These are phyloP conservation scores for Gandaritis pyraliata DNA, from an alignment of 2,888 invertebrate species.

Conservation along the genomic window DNA sequence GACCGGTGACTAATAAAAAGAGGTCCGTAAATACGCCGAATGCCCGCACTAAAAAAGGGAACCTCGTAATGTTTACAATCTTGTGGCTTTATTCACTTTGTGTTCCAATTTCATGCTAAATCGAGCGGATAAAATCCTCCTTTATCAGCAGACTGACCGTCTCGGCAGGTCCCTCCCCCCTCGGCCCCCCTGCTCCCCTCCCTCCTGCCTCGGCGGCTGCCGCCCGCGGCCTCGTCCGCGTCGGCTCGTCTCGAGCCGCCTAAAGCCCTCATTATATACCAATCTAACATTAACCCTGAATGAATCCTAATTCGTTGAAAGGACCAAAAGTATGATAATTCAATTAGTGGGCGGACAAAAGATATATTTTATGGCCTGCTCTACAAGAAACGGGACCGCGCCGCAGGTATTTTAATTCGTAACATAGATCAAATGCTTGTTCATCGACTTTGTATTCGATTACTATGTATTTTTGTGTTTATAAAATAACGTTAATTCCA, in stretches of 20 bases:
- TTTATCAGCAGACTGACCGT: slow-evolving; percentile 82
- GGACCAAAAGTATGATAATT: slow-evolving; percentile 69
- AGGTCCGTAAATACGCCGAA: slow-evolving; percentile 80
- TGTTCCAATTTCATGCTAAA: slow-evolving; percentile 85
- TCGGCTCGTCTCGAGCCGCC: slow-evolving; percentile 47
- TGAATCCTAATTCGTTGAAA: slow-evolving; percentile 69
- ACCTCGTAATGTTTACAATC: slow-evolving; percentile 84
- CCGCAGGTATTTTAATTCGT: slow-evolving; percentile 5
- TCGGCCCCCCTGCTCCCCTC: slow-evolving; percentile 23
- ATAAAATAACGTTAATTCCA: not conserved
- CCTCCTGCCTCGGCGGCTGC: slow-evolving; percentile 32
- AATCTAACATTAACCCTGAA: slow-evolving; percentile 73
- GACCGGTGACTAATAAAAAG: slow-evolving; percentile 77
- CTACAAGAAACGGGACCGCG: slow-evolving; percentile 14
- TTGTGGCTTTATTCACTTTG: slow-evolving; percentile 85
- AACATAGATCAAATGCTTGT: slow-evolving; percentile 5
- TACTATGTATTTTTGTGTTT: slow-evolving; percentile 18
- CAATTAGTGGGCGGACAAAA: slow-evolving; percentile 64
- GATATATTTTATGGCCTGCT: slow-evolving; percentile 28
- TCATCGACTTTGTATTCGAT: slow-evolving; percentile 6
- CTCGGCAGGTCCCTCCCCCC: slow-evolving; percentile 53
- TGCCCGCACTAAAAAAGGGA: slow-evolving; percentile 79
- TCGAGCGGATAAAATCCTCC: slow-evolving; percentile 82
- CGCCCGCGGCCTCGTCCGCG: slow-evolving; percentile 32
- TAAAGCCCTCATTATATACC: slow-evolving; percentile 70